phyloP scores from a whole-genome alignment of 1,140 invertebrate species.

The Lutraria rhynchaena region DNA sequence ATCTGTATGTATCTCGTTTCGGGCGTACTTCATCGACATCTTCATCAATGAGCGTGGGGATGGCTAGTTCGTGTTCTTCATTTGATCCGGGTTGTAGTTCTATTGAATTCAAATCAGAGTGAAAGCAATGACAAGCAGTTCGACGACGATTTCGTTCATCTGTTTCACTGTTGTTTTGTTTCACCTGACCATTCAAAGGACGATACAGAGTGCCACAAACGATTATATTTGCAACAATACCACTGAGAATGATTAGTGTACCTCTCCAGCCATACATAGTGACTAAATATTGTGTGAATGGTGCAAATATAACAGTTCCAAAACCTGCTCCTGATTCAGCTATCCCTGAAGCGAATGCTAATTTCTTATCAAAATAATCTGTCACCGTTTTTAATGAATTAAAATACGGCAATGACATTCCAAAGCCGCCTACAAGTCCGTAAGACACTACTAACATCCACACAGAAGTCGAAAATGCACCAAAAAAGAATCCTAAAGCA shows the following conservation, averaged over 20 bases:
- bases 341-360: conserved; percentile 95
- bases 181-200: conserved; percentile 83
- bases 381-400: conserved; percentile 86
- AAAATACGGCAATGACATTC: conserved; percentile 94
- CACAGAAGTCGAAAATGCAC: conserved; percentile 84
- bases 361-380: conserved; percentile 95
- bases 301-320: conserved; percentile 80
- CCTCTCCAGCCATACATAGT: conserved; percentile 77
- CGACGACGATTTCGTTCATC: neutral
- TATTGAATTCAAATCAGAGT: neutral
- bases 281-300: conserved; percentile 75
- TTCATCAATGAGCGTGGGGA: neutral
- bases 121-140: neutral
- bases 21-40: neutral
- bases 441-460: conserved; percentile 91
- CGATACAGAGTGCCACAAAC: conserved; percentile 92
- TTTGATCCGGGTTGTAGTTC: too few species aligned
- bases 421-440: conserved; percentile 92
- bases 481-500: conserved; percentile 90
- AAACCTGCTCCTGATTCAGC: conserved; percentile 84
- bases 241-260: conserved; percentile 91
- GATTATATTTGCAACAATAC: conserved; percentile 89
- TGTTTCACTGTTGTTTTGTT: neutral
- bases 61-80: neutral
- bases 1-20: neutral